Conservation (phyloP, 2,888 invertebrate species). For the Leptopilina drosophilae region DNA sequence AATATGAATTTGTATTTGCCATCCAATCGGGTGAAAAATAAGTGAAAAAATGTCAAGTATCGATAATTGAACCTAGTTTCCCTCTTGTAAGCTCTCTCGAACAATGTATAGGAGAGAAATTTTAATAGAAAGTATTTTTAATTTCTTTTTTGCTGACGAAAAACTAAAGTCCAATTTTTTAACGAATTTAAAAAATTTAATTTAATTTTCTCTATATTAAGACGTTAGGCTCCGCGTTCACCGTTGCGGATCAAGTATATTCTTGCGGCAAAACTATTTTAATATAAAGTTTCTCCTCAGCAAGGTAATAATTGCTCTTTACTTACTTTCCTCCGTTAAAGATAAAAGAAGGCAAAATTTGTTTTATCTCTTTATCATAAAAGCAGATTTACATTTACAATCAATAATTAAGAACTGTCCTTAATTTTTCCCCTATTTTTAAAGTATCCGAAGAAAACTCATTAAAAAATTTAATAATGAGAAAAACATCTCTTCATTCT, state of each 20-base stretch:
- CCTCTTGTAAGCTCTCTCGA: background rate
- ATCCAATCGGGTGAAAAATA: background rate
- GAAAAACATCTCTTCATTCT: background rate
- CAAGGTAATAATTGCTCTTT: background rate
- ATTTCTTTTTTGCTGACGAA: too few relatives aligned
- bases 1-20: constrained; percentile 4
- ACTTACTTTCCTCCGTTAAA: constrained; percentile 21
- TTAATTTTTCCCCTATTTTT: too few relatives aligned
- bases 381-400: background rate
- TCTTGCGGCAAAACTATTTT: constrained; percentile 59
- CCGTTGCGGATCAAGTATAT: constrained; percentile 44
- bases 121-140: too few relatives aligned
- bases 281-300: constrained; percentile 52
- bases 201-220: too few relatives aligned
- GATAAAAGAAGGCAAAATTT: constrained; percentile 15
- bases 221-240: too few relatives aligned
- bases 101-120: background rate
- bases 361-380: background rate
- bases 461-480: too few relatives aligned
- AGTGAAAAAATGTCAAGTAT: constrained; percentile 2
- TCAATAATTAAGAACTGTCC: background rate
- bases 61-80: background rate
- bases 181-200: too few relatives aligned
- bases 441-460: too few relatives aligned
- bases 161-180: too few relatives aligned